Conservation (phyloP, 2,113 vertebrate genomes). For the Actenoides hombroni region DNA sequence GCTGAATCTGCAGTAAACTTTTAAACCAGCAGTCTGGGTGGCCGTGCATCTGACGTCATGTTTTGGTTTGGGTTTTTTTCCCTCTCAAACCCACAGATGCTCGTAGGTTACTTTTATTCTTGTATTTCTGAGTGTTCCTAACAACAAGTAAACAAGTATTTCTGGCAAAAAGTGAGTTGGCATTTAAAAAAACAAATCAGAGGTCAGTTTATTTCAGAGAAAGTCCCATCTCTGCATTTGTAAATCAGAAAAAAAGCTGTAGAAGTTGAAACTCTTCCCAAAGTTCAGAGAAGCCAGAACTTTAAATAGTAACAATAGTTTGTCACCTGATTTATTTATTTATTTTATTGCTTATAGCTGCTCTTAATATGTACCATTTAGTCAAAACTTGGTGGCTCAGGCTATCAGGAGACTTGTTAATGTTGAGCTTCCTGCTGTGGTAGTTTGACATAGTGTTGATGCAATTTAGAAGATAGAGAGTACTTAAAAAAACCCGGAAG, state of each 20-base stretch:
- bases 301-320: not conserved
- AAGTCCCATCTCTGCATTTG: not conserved
- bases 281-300: not conserved
- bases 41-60: not conserved
- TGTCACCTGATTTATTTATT: not conserved
- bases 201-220: not conserved
- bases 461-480: not conserved
- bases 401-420: not conserved
- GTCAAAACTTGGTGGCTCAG: not conserved
- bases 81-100: not conserved
- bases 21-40: not conserved
- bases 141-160: not conserved
- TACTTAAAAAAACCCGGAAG: not conserved
- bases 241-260: not conserved
- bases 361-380: not conserved
- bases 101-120: rapidly evolving
- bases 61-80: not conserved
- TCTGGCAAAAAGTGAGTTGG: not conserved
- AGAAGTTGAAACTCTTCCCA: not conserved
- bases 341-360: not conserved
- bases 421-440: not conserved
- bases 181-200: not conserved
- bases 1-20: not conserved
- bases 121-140: not conserved
- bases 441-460: not conserved